Conservation (phyloP, 2,113 vertebrate genomes). For the Laticauda laticaudata region DNA sequence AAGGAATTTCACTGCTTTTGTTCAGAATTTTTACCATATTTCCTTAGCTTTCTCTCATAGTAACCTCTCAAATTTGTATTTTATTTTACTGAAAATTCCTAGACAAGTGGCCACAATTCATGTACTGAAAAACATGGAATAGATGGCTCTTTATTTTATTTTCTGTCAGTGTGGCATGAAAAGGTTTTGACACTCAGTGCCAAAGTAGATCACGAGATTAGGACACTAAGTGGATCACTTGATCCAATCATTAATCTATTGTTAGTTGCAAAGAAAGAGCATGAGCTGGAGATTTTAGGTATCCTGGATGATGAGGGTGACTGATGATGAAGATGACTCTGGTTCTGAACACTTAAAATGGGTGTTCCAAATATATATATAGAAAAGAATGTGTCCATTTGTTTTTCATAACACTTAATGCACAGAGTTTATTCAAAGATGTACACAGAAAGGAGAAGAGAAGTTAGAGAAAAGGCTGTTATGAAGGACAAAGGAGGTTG, state of each 20-base stretch:
- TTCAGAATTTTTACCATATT: neutral
- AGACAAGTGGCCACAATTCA: neutral
- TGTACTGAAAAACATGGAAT: neutral
- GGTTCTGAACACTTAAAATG: neutral
- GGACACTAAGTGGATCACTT: neutral
- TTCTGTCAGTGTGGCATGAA: neutral
- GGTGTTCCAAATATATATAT: neutral
- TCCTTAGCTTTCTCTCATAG: neutral
- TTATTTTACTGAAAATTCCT: neutral
- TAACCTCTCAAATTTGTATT: neutral
- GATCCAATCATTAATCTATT: neutral
- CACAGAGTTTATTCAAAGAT: neutral
- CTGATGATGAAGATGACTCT: neutral
- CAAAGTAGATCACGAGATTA: neutral
- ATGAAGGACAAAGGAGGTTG: neutral
- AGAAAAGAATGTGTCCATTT: neutral
- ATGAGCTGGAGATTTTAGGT: neutral
- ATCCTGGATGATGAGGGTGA: neutral
- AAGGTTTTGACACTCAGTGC: neutral
- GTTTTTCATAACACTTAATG: neutral
- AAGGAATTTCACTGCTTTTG: neutral
- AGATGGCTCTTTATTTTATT: neutral
- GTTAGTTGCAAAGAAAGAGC: neutral
- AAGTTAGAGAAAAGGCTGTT: neutral
- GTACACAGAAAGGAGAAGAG: neutral